Conservation (phyloP, 2,888 invertebrate species). For the Clunio marinus region DNA sequence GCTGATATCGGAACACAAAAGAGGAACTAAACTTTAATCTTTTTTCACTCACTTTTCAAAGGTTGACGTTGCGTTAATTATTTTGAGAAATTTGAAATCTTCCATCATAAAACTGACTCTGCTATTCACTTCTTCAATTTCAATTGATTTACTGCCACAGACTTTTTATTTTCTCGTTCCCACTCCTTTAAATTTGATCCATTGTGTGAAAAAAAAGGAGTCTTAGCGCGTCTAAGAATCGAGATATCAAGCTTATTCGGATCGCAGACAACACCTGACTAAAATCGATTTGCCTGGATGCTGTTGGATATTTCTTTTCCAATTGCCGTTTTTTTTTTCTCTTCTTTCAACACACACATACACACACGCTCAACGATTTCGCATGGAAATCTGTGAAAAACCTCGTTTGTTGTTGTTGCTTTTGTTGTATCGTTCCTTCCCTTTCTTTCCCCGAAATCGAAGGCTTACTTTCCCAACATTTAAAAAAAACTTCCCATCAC, state of each 20-base stretch:
- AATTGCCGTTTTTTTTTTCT: slow-evolving; percentile 9
- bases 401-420: slow-evolving; percentile 10
- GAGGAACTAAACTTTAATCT: slow-evolving; percentile 9
- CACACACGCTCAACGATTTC: neutral
- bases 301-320: slow-evolving; percentile 38
- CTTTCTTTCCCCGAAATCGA: slow-evolving; percentile 6
- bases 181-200: slow-evolving; percentile 8
- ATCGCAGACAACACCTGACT: slow-evolving; percentile 52
- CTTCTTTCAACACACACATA: slow-evolving; percentile 10
- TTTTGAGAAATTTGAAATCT: neutral
- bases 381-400: slow-evolving; percentile 14
- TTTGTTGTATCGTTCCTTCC: no score
- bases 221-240: neutral
- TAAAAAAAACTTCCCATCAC: slow-evolving; percentile 9
- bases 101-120: neutral
- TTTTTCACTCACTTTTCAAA: slow-evolving; percentile 10
- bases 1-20: neutral
- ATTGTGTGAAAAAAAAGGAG: slow-evolving; percentile 8
- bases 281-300: slow-evolving; percentile 42
- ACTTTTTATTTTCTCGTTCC: no score
- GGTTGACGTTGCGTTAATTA: slow-evolving; percentile 8
- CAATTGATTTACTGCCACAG: neutral
- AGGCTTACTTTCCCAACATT: slow-evolving; percentile 17
- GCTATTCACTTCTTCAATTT: neutral
- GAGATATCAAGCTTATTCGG: slow-evolving; percentile 46